Base-by-base conservation (phyloP, 2,113 vertebrate genomes). In the Axis porcinus region DNA sequence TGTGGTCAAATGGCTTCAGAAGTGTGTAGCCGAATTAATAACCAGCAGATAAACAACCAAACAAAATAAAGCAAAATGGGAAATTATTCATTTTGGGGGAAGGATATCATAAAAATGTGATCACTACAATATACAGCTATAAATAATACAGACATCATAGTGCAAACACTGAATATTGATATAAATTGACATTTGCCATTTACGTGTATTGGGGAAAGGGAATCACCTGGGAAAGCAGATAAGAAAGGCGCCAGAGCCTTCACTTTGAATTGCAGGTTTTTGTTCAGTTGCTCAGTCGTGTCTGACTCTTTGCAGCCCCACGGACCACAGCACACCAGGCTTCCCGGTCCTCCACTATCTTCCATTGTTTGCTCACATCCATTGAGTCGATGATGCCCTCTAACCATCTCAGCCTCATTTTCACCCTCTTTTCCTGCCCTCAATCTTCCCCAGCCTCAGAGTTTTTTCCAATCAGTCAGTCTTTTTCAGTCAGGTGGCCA, bases 181-280 rank as follows among this genome's bases (percentile, higher is more conserved):
- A 64, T 43, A 27, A 19, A 52, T 12, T 4, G 47, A 3, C 3
- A 21, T 30, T 47, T 30, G 36, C 15, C 83, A 12, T 85, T 19
- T 16, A 64, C 28, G 2, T 9, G 7, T 4, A 47, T 16, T 30
- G 33, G 19, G 43, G 4, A 36, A 47, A 58, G 3, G 7, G 2
- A 21, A 25, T 23, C 25, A 23, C 3, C 28, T 30, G 25, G 7
- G 7, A 16, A n/a, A 1, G 7, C n/a, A 0, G 2, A 30, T 27
- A 3, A 58, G 13, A 70, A 86, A 62, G 17, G 7, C 9, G 1
- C 12, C 11, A 45, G 50, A 58, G 21, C 27, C 40, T 43, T 60
- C 25, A 0, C 10, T 6, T 25, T n/a, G 3, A 12, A 8, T 33
- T 12, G 17, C 2, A 0, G 3, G 10, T 40, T 23, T 36, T 70